Conservation (phyloP, 2,888 invertebrate genomes). For the Plagodis pulveraria region DNA sequence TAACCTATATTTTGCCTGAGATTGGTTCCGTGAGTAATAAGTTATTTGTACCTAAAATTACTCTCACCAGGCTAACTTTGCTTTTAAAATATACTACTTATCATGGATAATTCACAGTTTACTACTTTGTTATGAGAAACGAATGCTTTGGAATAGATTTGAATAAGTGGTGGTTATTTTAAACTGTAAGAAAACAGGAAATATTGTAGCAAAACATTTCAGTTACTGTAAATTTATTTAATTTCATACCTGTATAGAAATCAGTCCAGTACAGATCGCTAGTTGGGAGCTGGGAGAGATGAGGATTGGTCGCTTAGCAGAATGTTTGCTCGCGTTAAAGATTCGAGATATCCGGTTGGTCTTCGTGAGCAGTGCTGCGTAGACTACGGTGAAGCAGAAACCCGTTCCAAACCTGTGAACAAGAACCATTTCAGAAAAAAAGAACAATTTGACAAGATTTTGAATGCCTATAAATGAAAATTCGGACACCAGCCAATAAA, state of each 20-base stretch:
- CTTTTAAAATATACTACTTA: too few relatives aligned
- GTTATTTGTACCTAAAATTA: too few relatives aligned
- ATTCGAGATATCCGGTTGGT: slow-evolving; percentile 98
- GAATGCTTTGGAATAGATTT: too few relatives aligned
- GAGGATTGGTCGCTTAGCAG: slow-evolving; percentile 96
- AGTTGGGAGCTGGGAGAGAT: slow-evolving; percentile 96
- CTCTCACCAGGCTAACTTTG: too few relatives aligned
- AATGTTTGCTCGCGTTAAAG: slow-evolving; percentile 98
- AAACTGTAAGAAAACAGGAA: neutral
- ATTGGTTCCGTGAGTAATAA: neutral
- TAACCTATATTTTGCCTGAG: slow-evolving; percentile 8
- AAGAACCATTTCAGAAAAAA: neutral
- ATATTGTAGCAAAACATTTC: too few relatives aligned
- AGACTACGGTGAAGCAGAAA: slow-evolving; percentile 98
- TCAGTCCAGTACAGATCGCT: slow-evolving; percentile 93
- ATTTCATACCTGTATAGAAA: slow-evolving; percentile 93
- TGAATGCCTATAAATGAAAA: too few relatives aligned
- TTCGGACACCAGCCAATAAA: too few relatives aligned
- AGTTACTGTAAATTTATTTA: neutral
- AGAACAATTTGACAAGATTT: neutral
- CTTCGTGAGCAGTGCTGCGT: slow-evolving; percentile 98
- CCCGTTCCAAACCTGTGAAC: slow-evolving; percentile 92
- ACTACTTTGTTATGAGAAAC: too few relatives aligned
- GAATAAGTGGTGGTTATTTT: neutral
- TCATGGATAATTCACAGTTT: too few relatives aligned